Conservation (phyloP, 2,113 vertebrate genomes). For the Callorhinus ursinus region DNA sequence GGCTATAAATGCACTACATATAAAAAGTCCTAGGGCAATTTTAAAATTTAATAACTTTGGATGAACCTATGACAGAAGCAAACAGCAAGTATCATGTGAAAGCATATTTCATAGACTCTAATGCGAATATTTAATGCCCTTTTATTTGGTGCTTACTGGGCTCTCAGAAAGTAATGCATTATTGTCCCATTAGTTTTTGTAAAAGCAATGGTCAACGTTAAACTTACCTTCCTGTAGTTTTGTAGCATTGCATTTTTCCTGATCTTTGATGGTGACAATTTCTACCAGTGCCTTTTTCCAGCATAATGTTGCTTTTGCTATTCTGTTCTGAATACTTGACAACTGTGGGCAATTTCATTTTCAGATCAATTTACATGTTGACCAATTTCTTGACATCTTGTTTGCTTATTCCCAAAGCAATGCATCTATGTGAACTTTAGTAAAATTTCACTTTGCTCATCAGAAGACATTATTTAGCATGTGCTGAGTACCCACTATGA, state of each 20-base stretch:
- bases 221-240: neutral
- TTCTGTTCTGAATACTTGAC: neutral
- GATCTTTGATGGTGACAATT: neutral
- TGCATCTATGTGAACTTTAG: neutral
- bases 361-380: neutral
- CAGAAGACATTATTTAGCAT: neutral
- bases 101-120: slow-evolving; percentile 59
- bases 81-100: slow-evolving; percentile 1
- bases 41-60: slow-evolving; percentile 78
- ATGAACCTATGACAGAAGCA: slow-evolving; percentile 64
- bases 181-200: slow-evolving; percentile 27
- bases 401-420: neutral
- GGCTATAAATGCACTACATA: slow-evolving; percentile 59
- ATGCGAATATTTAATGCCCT: slow-evolving; percentile 43
- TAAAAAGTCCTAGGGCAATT: slow-evolving; percentile 61
- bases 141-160: neutral
- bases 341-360: neutral
- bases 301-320: neutral
- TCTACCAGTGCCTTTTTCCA: neutral
- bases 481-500: neutral
- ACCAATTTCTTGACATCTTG: neutral
- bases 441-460: neutral
- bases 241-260: neutral
- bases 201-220: slow-evolving; percentile 19
- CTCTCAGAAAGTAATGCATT: slow-evolving; percentile 41